Evolutionary conservation across 1,140 invertebrate species (phyloP).

Genomic region (Drosophila micromelanica): DNA sequence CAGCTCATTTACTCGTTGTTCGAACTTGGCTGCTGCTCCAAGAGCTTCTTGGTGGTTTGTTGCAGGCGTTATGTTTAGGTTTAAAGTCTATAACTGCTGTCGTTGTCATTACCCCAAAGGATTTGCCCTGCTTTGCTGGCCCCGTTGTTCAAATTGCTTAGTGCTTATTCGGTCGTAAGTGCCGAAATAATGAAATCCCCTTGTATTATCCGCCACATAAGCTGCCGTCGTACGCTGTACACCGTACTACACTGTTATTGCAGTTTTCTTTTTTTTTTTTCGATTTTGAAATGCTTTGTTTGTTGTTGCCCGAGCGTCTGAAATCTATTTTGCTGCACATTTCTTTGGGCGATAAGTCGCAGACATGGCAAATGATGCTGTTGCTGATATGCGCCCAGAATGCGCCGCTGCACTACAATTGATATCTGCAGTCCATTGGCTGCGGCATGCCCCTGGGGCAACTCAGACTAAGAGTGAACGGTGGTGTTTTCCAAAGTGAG

Average conservation of each 20-base stretch:
- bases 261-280: too few species aligned
- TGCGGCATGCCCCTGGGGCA: slow-evolving; percentile 7
- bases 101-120: slow-evolving; percentile 53
- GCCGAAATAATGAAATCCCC: slow-evolving; percentile 80
- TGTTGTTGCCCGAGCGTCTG: slow-evolving; percentile 23
- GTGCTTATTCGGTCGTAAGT: slow-evolving; percentile 79
- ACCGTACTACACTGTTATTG: slow-evolving; percentile 15
- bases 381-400: slow-evolving; percentile 50
- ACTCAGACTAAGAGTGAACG: neutral
- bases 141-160: slow-evolving; percentile 69
- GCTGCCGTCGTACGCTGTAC: slow-evolving; percentile 48
- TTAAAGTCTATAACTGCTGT: slow-evolving; percentile 75
- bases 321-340: slow-evolving; percentile 78
- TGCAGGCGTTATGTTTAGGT: slow-evolving; percentile 66
- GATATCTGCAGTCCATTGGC: slow-evolving; percentile 38
- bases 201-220: slow-evolving; percentile 79
- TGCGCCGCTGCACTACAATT: slow-evolving; percentile 41
- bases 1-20: slow-evolving; percentile 83
- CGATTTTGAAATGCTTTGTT: slow-evolving; percentile 1
- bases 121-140: slow-evolving; percentile 54
- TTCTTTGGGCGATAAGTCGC: slow-evolving; percentile 80
- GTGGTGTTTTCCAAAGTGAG: neutral
- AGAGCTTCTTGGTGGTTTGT: slow-evolving; percentile 29
- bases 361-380: slow-evolving; percentile 79
- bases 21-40: slow-evolving; percentile 58